Evolutionary conservation across 2,888 invertebrate genomes (phyloP).

Genomic region (Scaeva pyrastri): DNA sequence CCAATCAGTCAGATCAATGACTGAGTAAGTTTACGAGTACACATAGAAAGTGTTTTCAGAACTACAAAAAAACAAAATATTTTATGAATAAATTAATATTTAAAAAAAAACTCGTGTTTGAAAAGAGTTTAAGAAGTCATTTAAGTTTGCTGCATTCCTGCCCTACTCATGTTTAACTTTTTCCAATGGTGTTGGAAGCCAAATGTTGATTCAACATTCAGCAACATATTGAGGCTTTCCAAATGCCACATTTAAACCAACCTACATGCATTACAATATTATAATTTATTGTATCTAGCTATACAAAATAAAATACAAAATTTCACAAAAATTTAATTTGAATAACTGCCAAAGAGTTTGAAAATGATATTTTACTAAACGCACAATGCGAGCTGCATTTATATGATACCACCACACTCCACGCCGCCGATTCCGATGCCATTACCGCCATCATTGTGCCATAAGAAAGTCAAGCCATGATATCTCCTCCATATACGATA

Average conservation of each 20-base stretch:
- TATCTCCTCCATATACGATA: background rate
- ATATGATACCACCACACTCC: conserved; percentile 3
- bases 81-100: no score
- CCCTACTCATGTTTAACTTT: no score
- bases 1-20: no score
- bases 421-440: background rate
- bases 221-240: no score
- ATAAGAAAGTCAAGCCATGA: conserved; percentile 3
- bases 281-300: background rate
- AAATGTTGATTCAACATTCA: no score
- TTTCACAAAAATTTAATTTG: conserved; percentile 48
- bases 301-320: background rate
- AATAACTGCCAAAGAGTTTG: conserved; percentile 52
- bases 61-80: no score
- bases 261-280: background rate
- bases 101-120: no score
- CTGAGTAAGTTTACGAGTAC: no score
- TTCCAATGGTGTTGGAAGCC: no score
- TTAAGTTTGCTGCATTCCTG: no score
- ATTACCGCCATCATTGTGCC: background rate
- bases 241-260: conserved; percentile 2
- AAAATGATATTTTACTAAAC: conserved; percentile 66
- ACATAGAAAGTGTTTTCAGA: no score
- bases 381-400: conserved; percentile 47
- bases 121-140: no score